These are phyloP conservation scores for Meganola albula DNA, from an alignment of 2,888 invertebrate species.

Conservation along the genomic window DNA sequence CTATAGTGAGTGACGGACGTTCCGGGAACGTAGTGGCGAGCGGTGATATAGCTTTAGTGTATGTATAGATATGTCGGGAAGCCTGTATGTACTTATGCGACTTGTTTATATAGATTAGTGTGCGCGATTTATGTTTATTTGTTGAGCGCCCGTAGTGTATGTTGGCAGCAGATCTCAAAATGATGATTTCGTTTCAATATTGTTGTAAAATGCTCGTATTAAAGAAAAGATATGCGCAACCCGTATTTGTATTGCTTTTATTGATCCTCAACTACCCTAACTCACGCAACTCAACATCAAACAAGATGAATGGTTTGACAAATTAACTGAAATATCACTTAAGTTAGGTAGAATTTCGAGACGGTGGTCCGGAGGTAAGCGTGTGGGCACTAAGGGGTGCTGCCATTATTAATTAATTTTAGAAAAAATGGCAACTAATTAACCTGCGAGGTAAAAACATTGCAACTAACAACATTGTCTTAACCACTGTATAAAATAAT, in stretches of 20 bases:
- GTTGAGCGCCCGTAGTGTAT: slow-evolving; percentile 77
- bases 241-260: slow-evolving; percentile 41
- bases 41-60: slow-evolving; percentile 76
- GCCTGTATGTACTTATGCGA: slow-evolving; percentile 78
- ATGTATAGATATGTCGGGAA: slow-evolving; percentile 72
- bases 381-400: too few species aligned
- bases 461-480: too few species aligned
- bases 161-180: slow-evolving; percentile 78
- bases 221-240: slow-evolving; percentile 76
- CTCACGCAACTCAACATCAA: too few species aligned
- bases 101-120: slow-evolving; percentile 77
- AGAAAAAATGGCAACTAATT: too few species aligned
- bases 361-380: too few species aligned
- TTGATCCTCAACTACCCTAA: background rate
- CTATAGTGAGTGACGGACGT: slow-evolving; percentile 51
- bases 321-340: too few species aligned
- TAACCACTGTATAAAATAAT: too few species aligned
- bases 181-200: slow-evolving; percentile 77
- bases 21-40: slow-evolving; percentile 54
- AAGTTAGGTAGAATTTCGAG: too few species aligned
- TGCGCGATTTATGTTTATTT: slow-evolving; percentile 76
- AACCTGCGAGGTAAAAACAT: too few species aligned
- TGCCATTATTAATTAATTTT: too few species aligned
- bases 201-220: slow-evolving; percentile 79
- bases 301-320: too few species aligned